phyloP scores from a whole-genome alignment of 2,113 vertebrate genomes.

The Chionomys nivalis region DNA sequence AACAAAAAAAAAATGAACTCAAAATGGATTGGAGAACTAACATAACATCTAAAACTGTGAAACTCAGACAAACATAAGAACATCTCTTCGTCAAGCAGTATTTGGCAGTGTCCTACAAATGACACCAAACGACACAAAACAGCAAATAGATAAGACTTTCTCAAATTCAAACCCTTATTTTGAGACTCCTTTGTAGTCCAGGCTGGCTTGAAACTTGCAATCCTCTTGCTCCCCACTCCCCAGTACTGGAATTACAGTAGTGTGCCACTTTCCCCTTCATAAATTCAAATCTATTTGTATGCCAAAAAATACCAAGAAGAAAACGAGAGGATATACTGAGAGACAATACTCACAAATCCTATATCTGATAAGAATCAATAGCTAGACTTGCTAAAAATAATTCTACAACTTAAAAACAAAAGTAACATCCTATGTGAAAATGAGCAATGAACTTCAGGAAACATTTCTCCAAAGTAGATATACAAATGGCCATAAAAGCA shows the following conservation, averaged over 20 bases:
- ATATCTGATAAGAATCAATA: not conserved
- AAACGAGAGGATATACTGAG: not conserved
- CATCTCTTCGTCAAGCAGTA: not conserved
- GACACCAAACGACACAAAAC: not conserved
- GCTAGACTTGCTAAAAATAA: not conserved
- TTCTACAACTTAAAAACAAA: not conserved
- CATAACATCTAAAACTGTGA: not conserved
- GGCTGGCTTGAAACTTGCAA: not conserved
- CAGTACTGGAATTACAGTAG: not conserved
- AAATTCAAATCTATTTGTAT: not conserved
- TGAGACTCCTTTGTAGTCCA: not conserved
- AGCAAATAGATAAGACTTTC: not conserved
- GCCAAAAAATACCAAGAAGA: constrained; percentile 5
- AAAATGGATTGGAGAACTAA: not conserved
- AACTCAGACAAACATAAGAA: not conserved
- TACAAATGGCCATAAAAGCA: not conserved
- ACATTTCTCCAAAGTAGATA: not conserved
- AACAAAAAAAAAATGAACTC: not conserved
- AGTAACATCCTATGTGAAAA: not conserved
- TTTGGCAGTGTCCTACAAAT: not conserved
- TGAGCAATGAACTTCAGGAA: not conserved
- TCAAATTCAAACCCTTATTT: not conserved
- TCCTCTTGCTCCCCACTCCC: not conserved
- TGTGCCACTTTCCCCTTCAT: no score
- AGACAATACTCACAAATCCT: not conserved